A percentile compares a stretch with the other conserved stretches of the same genome.
Conservation (phyloP, 2,888 invertebrate species). For the Deilephila porcellus region DNA sequence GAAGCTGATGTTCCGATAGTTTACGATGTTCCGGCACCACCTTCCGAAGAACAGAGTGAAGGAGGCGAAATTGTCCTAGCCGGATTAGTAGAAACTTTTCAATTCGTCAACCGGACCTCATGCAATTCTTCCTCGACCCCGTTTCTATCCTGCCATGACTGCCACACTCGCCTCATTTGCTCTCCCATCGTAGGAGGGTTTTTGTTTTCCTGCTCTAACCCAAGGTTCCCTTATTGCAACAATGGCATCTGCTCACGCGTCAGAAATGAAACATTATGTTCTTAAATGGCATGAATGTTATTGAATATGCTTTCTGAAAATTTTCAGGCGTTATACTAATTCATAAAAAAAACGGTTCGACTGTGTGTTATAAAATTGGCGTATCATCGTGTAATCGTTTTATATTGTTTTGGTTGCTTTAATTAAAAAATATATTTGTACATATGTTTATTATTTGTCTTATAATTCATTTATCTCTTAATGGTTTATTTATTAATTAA, state of each 20-base stretch:
- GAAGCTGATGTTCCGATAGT: neutral
- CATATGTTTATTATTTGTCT: no score
- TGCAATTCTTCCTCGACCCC: slow-evolving; percentile 52
- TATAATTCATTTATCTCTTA: no score
- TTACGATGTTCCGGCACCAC: neutral
- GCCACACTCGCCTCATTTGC: slow-evolving; percentile 62
- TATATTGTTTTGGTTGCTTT: no score
- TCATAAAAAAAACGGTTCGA: no score
- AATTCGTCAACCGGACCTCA: slow-evolving; percentile 46
- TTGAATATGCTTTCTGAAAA: no score
- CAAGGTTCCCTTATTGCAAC: slow-evolving; percentile 60
- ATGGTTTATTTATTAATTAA: no score
- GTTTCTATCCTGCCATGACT: slow-evolving; percentile 58
- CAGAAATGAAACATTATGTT: neutral
- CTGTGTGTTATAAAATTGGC: no score
- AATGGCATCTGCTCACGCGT: slow-evolving; percentile 60
- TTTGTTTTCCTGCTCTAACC: slow-evolving; percentile 52
- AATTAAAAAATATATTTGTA: no score
- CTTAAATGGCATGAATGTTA: no score
- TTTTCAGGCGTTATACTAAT: no score
- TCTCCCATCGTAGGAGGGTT: slow-evolving; percentile 58
- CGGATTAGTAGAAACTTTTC: neutral
- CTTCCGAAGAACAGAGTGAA: neutral
- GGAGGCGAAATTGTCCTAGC: neutral
- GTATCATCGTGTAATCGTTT: no score